phyloP scores from a whole-genome alignment of 2,888 invertebrate species.

The Agrotis ipsilon region DNA sequence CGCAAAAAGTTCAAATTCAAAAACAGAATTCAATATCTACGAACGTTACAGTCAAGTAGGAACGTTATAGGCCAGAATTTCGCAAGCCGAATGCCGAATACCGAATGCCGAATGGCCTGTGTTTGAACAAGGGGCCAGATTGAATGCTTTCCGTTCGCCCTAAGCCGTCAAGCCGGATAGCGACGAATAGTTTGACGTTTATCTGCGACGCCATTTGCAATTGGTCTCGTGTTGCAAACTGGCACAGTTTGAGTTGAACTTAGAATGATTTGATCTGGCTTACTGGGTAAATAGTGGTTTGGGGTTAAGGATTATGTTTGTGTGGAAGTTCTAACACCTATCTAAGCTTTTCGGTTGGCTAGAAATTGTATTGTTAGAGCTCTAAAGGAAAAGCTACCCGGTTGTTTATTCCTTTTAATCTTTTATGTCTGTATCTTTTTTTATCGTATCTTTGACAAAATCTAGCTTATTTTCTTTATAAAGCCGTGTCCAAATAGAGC shows the following conservation, averaged over 20 bases:
- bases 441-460: too few species aligned
- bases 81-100: constrained; percentile 28
- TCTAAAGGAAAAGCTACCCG: too few species aligned
- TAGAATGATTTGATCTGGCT: constrained; percentile 33
- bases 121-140: constrained; percentile 60
- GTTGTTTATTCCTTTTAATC: not conserved
- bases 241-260: constrained; percentile 30
- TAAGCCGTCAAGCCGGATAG: constrained; percentile 54
- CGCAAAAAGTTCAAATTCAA: constrained; percentile 27
- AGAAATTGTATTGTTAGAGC: too few species aligned
- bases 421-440: too few species aligned
- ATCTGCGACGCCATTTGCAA: constrained; percentile 58
- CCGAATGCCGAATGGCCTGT: constrained; percentile 46
- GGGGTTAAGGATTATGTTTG: constrained; percentile 11
- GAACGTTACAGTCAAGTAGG: constrained; percentile 35
- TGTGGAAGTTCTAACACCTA: not conserved
- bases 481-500: too few species aligned
- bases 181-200: constrained; percentile 61
- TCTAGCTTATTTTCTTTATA: too few species aligned
- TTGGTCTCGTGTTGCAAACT: constrained; percentile 38
- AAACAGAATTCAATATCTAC: constrained; percentile 44
- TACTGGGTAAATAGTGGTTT: constrained; percentile 16
- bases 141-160: constrained; percentile 45
- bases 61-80: constrained; percentile 45
- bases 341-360: not conserved